These are phyloP conservation scores for Eira barbara DNA, from an alignment of 2,113 vertebrate genomes.

Conservation along the genomic window DNA sequence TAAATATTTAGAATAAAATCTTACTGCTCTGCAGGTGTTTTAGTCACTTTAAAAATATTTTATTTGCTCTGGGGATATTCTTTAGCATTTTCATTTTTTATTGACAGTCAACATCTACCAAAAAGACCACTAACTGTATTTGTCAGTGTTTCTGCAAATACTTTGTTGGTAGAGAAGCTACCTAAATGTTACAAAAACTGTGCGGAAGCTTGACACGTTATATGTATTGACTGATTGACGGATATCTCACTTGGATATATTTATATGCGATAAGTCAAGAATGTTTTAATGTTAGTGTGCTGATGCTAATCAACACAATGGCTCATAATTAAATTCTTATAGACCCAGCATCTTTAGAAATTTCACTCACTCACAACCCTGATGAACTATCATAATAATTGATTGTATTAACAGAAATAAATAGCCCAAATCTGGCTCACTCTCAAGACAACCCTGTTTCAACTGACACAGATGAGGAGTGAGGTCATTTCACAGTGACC, in stretches of 20 bases:
- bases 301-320: slow-evolving; percentile 1
- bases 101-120: background rate
- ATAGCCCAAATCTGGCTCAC: slow-evolving; percentile 53
- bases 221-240: background rate
- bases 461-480: slow-evolving; percentile 55
- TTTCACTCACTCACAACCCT: slow-evolving; percentile 53
- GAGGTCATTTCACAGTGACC: slow-evolving; percentile 50
- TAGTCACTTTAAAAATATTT: background rate
- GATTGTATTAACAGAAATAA: slow-evolving; percentile 72
- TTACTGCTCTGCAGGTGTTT: background rate
- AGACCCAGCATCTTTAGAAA: slow-evolving; percentile 49
- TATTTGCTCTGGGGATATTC: background rate
- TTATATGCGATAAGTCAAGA: slow-evolving; percentile 23
- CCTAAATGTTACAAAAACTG: background rate
- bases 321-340: slow-evolving; percentile 52
- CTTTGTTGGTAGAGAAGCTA: background rate
- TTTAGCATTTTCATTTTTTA: background rate
- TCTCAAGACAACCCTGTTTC: slow-evolving; percentile 32
- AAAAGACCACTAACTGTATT: background rate
- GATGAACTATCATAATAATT: slow-evolving; percentile 70
- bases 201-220: background rate
- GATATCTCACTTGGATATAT: slow-evolving; percentile 35
- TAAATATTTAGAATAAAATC: background rate
- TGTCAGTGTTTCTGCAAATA: background rate
- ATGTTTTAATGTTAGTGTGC: background rate